These are phyloP conservation scores for Meriones psammophilus DNA, from an alignment of 2,797 vertebrate genomes.

Conservation along the genomic window DNA sequence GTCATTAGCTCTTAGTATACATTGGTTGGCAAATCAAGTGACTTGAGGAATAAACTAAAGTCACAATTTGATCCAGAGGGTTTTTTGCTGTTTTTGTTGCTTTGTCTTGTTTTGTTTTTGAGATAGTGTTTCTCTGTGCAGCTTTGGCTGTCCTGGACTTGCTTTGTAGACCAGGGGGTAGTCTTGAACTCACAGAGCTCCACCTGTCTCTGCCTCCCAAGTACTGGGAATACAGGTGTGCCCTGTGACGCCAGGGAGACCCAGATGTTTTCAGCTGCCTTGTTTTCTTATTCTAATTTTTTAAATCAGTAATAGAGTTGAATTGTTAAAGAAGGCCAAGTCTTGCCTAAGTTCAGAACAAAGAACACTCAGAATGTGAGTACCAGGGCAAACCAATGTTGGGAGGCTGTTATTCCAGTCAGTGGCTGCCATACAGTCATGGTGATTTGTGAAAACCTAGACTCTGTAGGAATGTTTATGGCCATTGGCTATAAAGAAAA, in stretches of 20 bases:
- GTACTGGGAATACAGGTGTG: no score
- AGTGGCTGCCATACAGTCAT: neutral
- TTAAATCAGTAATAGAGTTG: neutral
- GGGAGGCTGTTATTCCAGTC: neutral
- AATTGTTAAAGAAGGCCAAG: constrained; percentile 27
- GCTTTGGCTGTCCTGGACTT: no score
- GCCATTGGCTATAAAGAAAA: neutral
- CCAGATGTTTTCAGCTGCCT: neutral
- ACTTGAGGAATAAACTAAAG: constrained; percentile 54
- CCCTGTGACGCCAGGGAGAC: neutral
- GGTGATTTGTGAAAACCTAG: neutral
- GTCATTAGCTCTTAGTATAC: neutral
- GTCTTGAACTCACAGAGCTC: no score
- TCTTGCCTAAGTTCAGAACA: constrained; percentile 43
- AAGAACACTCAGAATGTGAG: constrained; percentile 12
- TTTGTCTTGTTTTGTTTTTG: no score
- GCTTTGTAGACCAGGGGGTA: no score
- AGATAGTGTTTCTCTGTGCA: no score
- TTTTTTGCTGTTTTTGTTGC: no score
- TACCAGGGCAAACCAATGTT: neutral
- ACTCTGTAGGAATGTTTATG: neutral
- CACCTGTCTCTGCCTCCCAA: no score
- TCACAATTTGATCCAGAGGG: neutral
- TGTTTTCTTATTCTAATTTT: constrained; percentile 49
- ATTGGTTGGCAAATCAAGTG: constrained; percentile 62